Conservation (phyloP, 2,113 vertebrate genomes). For the Coptodon bakossiorum region DNA sequence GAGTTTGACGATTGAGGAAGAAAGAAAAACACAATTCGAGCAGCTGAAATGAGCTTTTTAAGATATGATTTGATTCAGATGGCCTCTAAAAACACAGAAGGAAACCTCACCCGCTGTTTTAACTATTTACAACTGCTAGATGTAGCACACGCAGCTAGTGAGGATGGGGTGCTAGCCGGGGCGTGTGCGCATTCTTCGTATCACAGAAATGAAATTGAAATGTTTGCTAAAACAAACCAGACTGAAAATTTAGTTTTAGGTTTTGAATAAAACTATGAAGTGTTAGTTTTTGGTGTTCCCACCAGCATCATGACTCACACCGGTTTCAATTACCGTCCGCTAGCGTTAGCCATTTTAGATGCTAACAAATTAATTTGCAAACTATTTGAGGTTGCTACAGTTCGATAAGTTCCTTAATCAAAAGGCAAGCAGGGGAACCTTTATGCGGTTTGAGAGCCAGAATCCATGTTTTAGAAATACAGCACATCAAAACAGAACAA, state of each 20-base stretch:
- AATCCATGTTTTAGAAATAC: constrained; percentile 14
- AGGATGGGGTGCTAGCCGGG: background rate
- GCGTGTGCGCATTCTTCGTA: background rate
- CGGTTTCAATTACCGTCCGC: background rate
- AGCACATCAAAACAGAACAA: constrained; percentile 55
- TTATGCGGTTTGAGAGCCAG: background rate
- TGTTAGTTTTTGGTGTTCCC: background rate
- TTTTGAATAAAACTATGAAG: background rate
- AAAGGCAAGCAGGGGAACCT: constrained; percentile 23
- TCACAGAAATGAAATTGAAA: background rate
- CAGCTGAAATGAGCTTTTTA: background rate
- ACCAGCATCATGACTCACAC: background rate
- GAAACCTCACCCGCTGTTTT: background rate
- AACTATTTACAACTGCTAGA: background rate
- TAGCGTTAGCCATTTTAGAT: background rate
- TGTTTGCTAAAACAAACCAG: background rate
- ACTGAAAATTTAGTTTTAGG: background rate
- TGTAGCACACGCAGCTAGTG: background rate
- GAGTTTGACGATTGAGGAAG: background rate
- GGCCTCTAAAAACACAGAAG: background rate
- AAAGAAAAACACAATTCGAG: background rate
- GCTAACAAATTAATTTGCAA: constrained; percentile 5
- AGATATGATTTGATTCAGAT: background rate
- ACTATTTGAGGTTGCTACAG: background rate
- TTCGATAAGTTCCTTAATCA: constrained; percentile 28